These are phyloP conservation scores for Pseudopleuronectes americanus DNA, from an alignment of 2,797 vertebrate species.

Conservation along the genomic window DNA sequence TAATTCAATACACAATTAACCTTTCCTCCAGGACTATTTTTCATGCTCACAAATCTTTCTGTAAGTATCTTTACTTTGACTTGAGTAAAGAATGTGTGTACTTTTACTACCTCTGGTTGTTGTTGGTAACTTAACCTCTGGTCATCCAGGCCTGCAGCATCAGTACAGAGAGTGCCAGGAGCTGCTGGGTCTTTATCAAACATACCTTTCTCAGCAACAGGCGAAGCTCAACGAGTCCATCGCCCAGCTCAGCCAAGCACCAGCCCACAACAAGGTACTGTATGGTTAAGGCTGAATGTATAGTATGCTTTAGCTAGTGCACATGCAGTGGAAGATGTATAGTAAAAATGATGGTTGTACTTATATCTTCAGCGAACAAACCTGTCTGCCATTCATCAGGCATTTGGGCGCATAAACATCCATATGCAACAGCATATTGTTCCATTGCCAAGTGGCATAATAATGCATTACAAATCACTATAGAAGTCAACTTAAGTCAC, in stretches of 20 bases:
- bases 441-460: conserved; percentile 34
- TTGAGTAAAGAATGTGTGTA: too few species aligned
- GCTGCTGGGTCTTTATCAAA: conserved; percentile 94
- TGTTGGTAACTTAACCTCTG: conserved; percentile 78
- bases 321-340: conserved; percentile 13
- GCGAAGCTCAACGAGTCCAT: conserved; percentile 91
- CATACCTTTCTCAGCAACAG: conserved; percentile 95
- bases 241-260: conserved; percentile 82
- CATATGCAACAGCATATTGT: conserved; percentile 29
- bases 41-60: too few species aligned
- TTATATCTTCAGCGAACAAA: conserved; percentile 24
- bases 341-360: conserved; percentile 10
- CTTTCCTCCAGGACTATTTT: too few species aligned
- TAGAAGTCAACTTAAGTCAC: conserved; percentile 28
- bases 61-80: too few species aligned
- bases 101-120: background rate
- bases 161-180: conserved; percentile 98
- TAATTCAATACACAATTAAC: too few species aligned
- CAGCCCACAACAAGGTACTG: conserved; percentile 78
- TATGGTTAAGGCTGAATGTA: conserved; percentile 3
- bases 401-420: conserved; percentile 16
- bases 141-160: conserved; percentile 90
- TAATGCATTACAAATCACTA: conserved; percentile 47
- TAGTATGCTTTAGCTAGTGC: background rate
- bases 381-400: conserved; percentile 33